Evolutionary conservation across 2,888 invertebrate genomes (phyloP).

Genomic region (Drosophila mulleri): DNA sequence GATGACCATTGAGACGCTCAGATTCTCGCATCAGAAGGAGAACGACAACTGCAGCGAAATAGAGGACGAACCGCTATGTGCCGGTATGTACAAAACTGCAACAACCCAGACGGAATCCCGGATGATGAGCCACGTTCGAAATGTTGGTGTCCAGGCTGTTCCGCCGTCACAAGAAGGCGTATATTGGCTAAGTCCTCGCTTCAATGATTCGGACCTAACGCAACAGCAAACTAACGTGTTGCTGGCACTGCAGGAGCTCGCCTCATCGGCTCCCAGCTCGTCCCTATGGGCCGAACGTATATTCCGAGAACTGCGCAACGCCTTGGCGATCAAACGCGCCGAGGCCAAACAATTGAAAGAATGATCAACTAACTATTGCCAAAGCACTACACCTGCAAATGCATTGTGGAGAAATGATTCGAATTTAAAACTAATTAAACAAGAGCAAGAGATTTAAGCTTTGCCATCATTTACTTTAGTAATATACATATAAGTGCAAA

Average conservation of each 20-base stretch:
- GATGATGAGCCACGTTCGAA: not conserved
- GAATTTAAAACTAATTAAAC: not conserved
- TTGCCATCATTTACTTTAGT: too few species aligned
- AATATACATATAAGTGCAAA: not conserved
- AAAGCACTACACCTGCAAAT: not conserved
- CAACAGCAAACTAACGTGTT: conserved; percentile 53
- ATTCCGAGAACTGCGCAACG: conserved; percentile 27
- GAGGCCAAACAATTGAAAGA: not conserved
- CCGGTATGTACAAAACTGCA: conserved; percentile 38
- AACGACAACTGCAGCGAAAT: not conserved
- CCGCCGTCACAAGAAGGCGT: not conserved
- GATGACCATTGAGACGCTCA: conserved; percentile 39
- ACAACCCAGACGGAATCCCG: conserved; percentile 43
- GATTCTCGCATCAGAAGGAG: conserved; percentile 6
- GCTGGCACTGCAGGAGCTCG: conserved; percentile 47
- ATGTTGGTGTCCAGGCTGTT: conserved; percentile 36
- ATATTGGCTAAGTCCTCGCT: conserved; percentile 45
- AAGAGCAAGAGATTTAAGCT: not conserved
- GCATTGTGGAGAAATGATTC: not conserved
- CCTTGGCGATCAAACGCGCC: conserved; percentile 34
- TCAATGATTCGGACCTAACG: conserved; percentile 28
- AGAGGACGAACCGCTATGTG: conserved; percentile 10
- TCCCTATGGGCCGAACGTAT: conserved; percentile 32
- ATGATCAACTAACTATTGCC: not conserved
- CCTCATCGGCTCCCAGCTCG: conserved; percentile 14